Evolutionary conservation across 2,888 invertebrate species (phyloP).

Genomic region (Amphipyra berbera): DNA sequence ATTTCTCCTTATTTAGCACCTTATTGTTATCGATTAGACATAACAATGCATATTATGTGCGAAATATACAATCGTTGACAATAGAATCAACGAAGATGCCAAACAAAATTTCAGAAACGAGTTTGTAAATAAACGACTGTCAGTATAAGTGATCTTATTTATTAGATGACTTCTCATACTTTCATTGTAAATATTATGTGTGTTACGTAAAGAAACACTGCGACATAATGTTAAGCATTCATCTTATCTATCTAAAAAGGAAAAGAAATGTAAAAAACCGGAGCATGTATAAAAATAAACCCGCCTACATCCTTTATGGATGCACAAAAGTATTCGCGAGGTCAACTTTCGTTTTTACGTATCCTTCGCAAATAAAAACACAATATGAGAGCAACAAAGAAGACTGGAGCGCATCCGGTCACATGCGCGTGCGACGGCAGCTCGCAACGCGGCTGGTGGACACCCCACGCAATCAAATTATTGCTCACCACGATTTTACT

Average conservation of each 20-base stretch:
- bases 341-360: slow-evolving; percentile 81
- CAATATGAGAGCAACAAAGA: slow-evolving; percentile 73
- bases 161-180: slow-evolving; percentile 21
- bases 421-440: slow-evolving; percentile 31
- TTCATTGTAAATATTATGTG: slow-evolving; percentile 18
- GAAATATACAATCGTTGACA: slow-evolving; percentile 7
- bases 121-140: neutral
- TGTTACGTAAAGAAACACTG: slow-evolving; percentile 35
- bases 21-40: slow-evolving; percentile 33
- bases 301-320: slow-evolving; percentile 53
- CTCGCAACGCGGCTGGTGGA: slow-evolving; percentile 5
- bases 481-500: slow-evolving; percentile 58
- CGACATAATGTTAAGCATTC: slow-evolving; percentile 20
- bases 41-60: slow-evolving; percentile 2
- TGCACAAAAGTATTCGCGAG: slow-evolving; percentile 65
- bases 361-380: slow-evolving; percentile 75
- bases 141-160: slow-evolving; percentile 21
- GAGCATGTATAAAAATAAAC: slow-evolving; percentile 60
- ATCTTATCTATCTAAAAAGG: slow-evolving; percentile 49
- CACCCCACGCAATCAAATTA: slow-evolving; percentile 67
- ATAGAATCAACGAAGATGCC: slow-evolving; percentile 5
- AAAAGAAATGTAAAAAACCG: slow-evolving; percentile 51
- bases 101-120: slow-evolving; percentile 13
- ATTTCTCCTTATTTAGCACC: slow-evolving; percentile 29
- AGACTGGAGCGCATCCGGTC: slow-evolving; percentile 69